Evolutionary conservation across 2,888 invertebrate genomes (phyloP), one percentile per base, ranked within the genome.

Genomic region (Polyploca ridens): DNA sequence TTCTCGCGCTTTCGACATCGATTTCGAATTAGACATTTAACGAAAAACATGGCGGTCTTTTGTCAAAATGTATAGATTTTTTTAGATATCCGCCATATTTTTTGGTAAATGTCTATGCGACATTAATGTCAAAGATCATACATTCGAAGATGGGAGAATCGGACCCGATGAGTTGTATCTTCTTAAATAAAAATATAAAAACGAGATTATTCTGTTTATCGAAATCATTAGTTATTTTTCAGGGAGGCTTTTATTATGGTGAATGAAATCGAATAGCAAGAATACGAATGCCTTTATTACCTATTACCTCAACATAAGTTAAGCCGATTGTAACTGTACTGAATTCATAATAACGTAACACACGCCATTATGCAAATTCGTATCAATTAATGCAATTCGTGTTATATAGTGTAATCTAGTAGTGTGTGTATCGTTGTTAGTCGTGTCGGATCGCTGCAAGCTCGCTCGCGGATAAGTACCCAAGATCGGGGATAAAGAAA

Each of bases 391-490:
- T 54, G 10, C 54, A 54, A 19, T 72, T 64, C 44, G 62, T 69
- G 64, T 57, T 69, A 64, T 67, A 70, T 68, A 44, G 71, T 66
- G 66, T 66, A 67, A 64, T 69, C 66, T 65, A 58, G 63, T 73
- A 73, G 69, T 69, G 61, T 69, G 62, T 71, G 69, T 6, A 3
- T 73, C 69, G 75, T 61, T 71, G 71, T 75, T 73, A 73, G 66
- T 67, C 58, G 69, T 66, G 67, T 72, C 62, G 66, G 67, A 71
- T 66, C 75, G 79, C 79, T 79, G 79, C 79, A 79, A 79, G 79
- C 79, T 79, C 79, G 54, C 54, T 54, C 54, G 54, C 16, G 54
- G 54, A 54, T 19, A 49, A 49, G n/a, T 10, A 54, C 10, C 62
- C 58, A 63, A 33, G 44, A 58, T 60, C 63, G 19, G 19, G 62